Base-by-base conservation (phyloP, 2,888 invertebrate genomes). In the Plutella xylostella region DNA sequence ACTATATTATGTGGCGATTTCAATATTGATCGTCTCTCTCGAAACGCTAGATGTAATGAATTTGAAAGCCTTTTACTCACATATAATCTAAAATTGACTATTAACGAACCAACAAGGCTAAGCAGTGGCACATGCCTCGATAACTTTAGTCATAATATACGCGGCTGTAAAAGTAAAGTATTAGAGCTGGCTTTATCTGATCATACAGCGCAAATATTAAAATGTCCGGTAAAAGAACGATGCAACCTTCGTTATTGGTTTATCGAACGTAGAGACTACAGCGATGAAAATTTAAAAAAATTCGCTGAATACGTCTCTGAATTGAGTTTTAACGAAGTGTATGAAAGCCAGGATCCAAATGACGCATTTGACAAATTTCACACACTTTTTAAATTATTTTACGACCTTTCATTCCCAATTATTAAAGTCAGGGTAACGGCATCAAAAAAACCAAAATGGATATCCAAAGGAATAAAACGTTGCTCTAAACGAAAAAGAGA, bases 161-260 rank as follows among this genome's bases (percentile, higher is more conserved):
- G 33, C 18, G 42, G 42, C 5, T 30, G 34, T 19, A 40, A 43
- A 30, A n/a, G 17, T 37, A 25, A 45, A 15, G 18, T 49, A 4
- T 1, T 30, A 2, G 46, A 49, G 5, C 31, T 45, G 25, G 28
- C 28, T 3, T 1, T 48, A 9, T 50, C 50, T 1, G 50, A 48
- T 30, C 50, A 50, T 35, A 43, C 50, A 7, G 48, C 46, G 11
- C 50, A 50, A 34, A 11, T 45, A 7, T 14, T 47, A 2, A 15
- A 18, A 35, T 40, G 12, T 11, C 47, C 45, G 4, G 30, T 44
- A 5, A 47, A 45, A 19, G 44, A 43, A 43, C 28, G 4, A 1
- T 38, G 33, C 15, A 30, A 21, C 1, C 1, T 45, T 6, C 7
- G n/a, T 17, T 22, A 25, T n/a, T 46, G 45, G 45, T 43, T n/a